These are phyloP conservation scores for Lepidonotus clava DNA, from an alignment of 2,888 invertebrate species.

Conservation along the genomic window DNA sequence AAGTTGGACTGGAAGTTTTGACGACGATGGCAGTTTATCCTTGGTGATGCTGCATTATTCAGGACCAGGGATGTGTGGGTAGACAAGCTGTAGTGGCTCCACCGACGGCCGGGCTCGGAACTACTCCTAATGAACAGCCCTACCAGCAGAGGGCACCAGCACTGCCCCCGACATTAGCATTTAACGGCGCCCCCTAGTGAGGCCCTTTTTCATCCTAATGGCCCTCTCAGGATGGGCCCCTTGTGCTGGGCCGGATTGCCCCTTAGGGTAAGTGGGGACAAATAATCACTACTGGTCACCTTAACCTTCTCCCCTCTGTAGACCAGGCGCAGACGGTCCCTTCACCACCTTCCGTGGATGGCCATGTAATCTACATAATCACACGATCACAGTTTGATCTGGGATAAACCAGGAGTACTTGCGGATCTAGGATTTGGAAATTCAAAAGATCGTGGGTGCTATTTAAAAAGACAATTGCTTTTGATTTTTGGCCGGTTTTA, in stretches of 20 bases:
- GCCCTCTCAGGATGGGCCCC: not conserved
- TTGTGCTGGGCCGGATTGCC: not conserved
- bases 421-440: too few relatives aligned
- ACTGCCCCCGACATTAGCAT: not conserved
- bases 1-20: not conserved
- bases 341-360: too few relatives aligned
- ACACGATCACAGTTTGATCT: too few relatives aligned
- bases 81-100: not conserved
- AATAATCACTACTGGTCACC: slow-evolving; percentile 16
- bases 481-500: too few relatives aligned
- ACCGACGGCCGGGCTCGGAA: not conserved
- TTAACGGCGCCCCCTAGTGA: not conserved
- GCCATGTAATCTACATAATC: too few relatives aligned
- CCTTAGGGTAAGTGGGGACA: slow-evolving; percentile 2
- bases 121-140: not conserved
- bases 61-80: not conserved
- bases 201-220: not conserved
- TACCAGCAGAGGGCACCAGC: not conserved
- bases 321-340: not conserved
- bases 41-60: not conserved
- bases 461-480: too few relatives aligned
- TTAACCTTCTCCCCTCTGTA: not conserved
- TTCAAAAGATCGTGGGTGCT: too few relatives aligned
- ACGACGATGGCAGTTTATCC: not conserved
- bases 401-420: too few relatives aligned